Conservation (phyloP, 2,113 vertebrate species). For the Lichenostomus cassidix region DNA sequence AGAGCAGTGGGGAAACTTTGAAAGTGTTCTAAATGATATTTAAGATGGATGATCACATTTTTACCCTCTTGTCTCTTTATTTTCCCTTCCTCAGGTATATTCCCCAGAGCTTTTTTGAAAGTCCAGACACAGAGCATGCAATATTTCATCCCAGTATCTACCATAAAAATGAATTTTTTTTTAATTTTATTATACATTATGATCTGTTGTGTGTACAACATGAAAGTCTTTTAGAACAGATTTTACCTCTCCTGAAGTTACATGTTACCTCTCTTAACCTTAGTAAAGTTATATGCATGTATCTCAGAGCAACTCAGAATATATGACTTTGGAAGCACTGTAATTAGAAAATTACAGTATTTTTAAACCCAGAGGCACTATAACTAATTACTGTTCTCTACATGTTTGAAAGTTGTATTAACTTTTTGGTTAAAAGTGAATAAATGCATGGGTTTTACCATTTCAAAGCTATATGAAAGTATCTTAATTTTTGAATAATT, state of each 20-base stretch:
- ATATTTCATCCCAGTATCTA: background rate
- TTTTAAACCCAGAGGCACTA: background rate
- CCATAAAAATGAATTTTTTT: background rate
- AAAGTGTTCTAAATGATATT: background rate
- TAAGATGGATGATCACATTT: background rate
- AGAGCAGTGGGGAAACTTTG: background rate
- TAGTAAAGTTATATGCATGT: background rate
- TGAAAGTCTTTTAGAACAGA: background rate
- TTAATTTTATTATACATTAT: background rate
- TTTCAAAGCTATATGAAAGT: constrained; percentile 16
- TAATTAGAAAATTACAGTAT: constrained; percentile 27
- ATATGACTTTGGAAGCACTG: background rate
- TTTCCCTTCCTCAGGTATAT: background rate
- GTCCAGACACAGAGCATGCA: background rate
- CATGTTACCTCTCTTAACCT: constrained; percentile 18
- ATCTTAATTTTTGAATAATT: constrained; percentile 25
- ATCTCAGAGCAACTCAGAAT: background rate
- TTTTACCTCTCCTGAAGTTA: background rate
- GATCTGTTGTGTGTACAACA: background rate
- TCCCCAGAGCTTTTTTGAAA: background rate
- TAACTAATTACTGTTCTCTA: constrained; percentile 37
- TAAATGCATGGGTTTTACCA: background rate
- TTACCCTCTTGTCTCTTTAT: background rate
- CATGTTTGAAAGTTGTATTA: constrained; percentile 19
- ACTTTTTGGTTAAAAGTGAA: constrained; percentile 18